A percentile compares a stretch with the other conserved stretches of the same genome.
phyloP scores from a whole-genome alignment of 2,888 invertebrate species.

The Aleiodes testaceus region DNA sequence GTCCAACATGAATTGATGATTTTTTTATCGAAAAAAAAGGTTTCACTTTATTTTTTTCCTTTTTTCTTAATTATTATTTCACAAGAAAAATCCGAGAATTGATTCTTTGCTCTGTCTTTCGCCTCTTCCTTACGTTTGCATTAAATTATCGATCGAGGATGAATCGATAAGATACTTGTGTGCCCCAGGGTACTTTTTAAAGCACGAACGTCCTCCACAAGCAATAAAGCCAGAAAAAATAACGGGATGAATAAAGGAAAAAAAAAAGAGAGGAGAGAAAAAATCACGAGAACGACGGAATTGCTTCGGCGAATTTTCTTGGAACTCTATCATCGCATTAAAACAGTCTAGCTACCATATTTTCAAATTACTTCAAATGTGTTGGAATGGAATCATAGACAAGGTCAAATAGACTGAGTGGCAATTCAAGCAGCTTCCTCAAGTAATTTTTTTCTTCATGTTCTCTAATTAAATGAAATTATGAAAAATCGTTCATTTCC shows the following conservation, averaged over 20 bases:
- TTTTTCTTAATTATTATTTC: not conserved
- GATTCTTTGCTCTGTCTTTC: constrained; percentile 4
- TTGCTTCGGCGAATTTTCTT: constrained; percentile 36
- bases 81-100: not conserved
- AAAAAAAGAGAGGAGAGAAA: not conserved
- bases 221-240: no score
- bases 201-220: constrained; percentile 12
- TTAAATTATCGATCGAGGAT: constrained; percentile 21
- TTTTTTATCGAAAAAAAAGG: not conserved
- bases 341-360: constrained; percentile 46
- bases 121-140: not conserved
- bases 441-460: not conserved
- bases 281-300: constrained; percentile 26
- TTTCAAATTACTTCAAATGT: constrained; percentile 34
- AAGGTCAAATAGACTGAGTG: not conserved
- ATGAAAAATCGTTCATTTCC: not conserved
- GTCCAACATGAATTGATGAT: constrained; percentile 20
- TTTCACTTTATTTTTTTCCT: not conserved
- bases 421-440: not conserved
- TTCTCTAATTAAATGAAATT: not conserved
- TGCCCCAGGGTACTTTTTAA: constrained; percentile 13
- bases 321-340: constrained; percentile 44
- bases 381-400: not conserved
- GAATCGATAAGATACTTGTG: constrained; percentile 2
- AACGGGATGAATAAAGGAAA: not conserved